A percentile compares a stretch with the other conserved stretches of the same genome.
These are phyloP conservation scores for Takifugu rubripes DNA, from an alignment of 2,797 vertebrate genomes.

Conservation along the genomic window DNA sequence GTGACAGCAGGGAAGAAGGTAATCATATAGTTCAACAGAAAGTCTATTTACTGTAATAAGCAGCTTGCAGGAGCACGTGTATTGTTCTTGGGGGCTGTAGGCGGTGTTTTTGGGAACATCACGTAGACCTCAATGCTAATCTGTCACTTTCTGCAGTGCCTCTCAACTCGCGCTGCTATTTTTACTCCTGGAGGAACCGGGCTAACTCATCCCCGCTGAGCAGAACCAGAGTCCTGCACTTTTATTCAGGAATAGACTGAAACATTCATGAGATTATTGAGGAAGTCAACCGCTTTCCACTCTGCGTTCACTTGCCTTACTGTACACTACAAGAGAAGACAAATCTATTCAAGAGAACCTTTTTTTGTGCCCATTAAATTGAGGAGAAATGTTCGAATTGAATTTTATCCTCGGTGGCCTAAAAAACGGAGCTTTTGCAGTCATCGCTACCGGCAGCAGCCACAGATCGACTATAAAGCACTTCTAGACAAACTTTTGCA, in stretches of 20 bases:
- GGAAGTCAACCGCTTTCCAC: slow-evolving; percentile 33
- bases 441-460: neutral
- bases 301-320: slow-evolving; percentile 18
- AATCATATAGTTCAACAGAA: slow-evolving; percentile 5
- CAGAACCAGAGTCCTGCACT: slow-evolving; percentile 60
- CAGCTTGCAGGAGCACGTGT: neutral
- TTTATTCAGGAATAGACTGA: slow-evolving; percentile 70
- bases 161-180: slow-evolving; percentile 64
- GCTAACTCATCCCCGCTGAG: slow-evolving; percentile 54
- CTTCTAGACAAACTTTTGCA: too few relatives aligned
- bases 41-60: neutral
- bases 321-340: slow-evolving; percentile 15
- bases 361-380: neutral
- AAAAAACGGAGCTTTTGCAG: neutral
- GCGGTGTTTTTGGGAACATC: slow-evolving; percentile 40
- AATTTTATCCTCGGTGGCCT: slow-evolving; percentile 5
- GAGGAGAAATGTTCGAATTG: slow-evolving; percentile 1
- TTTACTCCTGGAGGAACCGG: slow-evolving; percentile 64
- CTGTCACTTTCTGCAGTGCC: slow-evolving; percentile 39
- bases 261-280: slow-evolving; percentile 73
- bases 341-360: neutral
- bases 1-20: neutral
- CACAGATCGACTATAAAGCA: slow-evolving; percentile 3
- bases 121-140: slow-evolving; percentile 37
- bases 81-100: slow-evolving; percentile 17